Conservation (phyloP, 2,888 invertebrate genomes). For the Hypsopygia costalis region DNA sequence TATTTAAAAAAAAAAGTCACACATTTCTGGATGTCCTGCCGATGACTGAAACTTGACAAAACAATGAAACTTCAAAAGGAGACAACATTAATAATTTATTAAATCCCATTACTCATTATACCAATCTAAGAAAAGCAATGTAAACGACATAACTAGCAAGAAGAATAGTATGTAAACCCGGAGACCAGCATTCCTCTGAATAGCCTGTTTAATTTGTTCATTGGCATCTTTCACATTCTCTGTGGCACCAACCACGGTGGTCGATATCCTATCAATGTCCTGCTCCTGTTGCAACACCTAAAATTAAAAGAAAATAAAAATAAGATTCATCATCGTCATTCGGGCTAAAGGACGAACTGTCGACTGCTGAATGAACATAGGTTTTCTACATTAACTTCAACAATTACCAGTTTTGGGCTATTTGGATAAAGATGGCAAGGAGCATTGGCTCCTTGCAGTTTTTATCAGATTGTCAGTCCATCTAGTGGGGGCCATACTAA, state of each 20-base stretch:
- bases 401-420: no score
- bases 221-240: conserved; percentile 98
- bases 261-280: conserved; percentile 94
- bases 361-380: no score
- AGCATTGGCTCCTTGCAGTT: no score
- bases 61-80: no score
- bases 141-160: conserved; percentile 96
- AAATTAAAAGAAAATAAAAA: conserved; percentile 22
- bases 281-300: conserved; percentile 94
- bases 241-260: conserved; percentile 93
- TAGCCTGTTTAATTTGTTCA: conserved; percentile 97
- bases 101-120: conserved; percentile 87
- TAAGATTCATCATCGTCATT: no score
- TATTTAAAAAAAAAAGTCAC: no score
- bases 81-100: background rate
- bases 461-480: no score
- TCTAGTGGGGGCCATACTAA: no score
- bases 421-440: no score
- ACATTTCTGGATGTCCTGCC: no score
- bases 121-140: conserved; percentile 98
- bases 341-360: no score
- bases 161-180: conserved; percentile 97
- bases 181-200: conserved; percentile 97
- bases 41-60: background rate
- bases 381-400: no score